Base-by-base conservation (phyloP, 53 echinoderm and acorn worm genomes). In the Echinarachnius parma region DNA sequence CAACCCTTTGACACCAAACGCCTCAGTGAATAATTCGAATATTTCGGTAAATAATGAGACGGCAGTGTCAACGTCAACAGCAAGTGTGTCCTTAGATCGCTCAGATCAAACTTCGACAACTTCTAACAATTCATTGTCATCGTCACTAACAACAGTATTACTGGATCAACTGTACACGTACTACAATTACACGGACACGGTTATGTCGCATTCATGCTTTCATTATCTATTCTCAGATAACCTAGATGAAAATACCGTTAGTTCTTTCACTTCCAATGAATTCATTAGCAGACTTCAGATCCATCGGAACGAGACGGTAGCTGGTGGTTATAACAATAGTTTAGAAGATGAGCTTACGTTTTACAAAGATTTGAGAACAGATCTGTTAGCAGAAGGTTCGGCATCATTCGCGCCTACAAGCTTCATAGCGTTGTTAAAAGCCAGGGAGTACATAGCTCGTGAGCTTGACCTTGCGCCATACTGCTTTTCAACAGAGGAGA, bases 381-480 rank as follows among this genome's bases (percentile, higher is more conserved):
- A 26, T 8, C 22, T 56, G n/a, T 7, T 56, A 2, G 34, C 56
- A 3, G 13, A 36, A 27, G 42, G 56, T 4, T 56, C 74, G 26
- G 37, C 74, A 0, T 13, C 13, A 14, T 57, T 56, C 57, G 57
- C 28, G 4, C 28, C 74, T 7, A 37, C 46, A 9, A 57, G 74
- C 15, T 72, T 39, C 44, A 27, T 56, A 16, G 57, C 57, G 9
- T 3, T 72, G 14, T 29, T 21, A 7, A 28, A 34, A 21, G 34
- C 74, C 5, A 56, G 74, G 8, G 2, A 8, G 3, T 24, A 36
- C 9, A 35, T 72, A 28, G 74, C 74, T 2, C 35, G 42, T 15
- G 74, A 72, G 57, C 55, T 72, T 55, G 46, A 36, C 18, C 74
- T 72, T 21, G 45, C 28, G n/a, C 10, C 57, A 11, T 34, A 13